phyloP scores from a whole-genome alignment of 2,113 vertebrate species.

The Xiphias gladius region DNA sequence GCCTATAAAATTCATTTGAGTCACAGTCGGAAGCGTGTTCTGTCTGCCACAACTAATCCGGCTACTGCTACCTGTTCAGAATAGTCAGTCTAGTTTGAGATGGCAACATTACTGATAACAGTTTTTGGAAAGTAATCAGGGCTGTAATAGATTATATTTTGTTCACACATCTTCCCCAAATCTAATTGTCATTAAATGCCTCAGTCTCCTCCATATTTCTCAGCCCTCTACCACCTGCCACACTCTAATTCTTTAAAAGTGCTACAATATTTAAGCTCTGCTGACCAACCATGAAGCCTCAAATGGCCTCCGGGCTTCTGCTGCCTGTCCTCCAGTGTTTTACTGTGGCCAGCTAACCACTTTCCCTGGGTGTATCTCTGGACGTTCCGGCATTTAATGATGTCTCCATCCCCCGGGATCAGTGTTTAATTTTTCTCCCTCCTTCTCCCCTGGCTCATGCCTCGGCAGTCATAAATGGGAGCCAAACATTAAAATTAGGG shows the following conservation, averaged over 20 bases:
- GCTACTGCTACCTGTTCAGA: not conserved
- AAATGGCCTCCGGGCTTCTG: conserved; percentile 49
- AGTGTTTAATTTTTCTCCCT: conserved; percentile 54
- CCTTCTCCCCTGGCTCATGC: conserved; percentile 50
- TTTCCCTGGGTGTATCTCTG: conserved; percentile 63
- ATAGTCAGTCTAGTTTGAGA: not conserved
- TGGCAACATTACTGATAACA: not conserved
- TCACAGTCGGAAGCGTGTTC: not conserved
- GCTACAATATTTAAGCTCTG: conserved; percentile 53
- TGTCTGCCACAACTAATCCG: not conserved
- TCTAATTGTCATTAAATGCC: conserved; percentile 27
- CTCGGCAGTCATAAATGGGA: conserved; percentile 51
- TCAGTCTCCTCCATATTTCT: conserved; percentile 9
- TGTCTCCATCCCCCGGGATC: conserved; percentile 58
- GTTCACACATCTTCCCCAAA: conserved; percentile 8
- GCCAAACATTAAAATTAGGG: conserved; percentile 72
- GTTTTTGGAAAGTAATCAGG: not conserved
- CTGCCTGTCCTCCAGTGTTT: conserved; percentile 72
- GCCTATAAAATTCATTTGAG: not conserved
- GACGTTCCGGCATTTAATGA: conserved; percentile 70
- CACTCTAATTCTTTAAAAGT: conserved; percentile 35
- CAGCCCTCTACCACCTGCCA: conserved; percentile 21
- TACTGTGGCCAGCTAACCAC: conserved; percentile 62
- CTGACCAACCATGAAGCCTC: conserved; percentile 62
- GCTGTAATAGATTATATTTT: conserved; percentile 9